Base-by-base conservation (phyloP, 1,140 invertebrate species). In the Trichomalopsis sarcophagae region DNA sequence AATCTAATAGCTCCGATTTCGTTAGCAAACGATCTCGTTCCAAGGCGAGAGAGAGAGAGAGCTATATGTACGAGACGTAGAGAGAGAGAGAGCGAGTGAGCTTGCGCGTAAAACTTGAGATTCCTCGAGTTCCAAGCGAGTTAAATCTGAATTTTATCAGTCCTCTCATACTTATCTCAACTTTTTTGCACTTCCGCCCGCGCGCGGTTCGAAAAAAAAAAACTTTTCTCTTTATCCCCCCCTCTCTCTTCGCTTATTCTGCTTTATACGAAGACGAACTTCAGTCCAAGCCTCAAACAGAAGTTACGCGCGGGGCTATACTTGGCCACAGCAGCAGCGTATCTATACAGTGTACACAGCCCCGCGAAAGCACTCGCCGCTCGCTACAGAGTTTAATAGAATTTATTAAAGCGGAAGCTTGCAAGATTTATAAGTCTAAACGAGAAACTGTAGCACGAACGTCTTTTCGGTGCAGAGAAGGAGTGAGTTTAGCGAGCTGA, bases 101-200 rank as follows among this genome's bases (percentile, higher is more conserved):
- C 33, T 36, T 36, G 33, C 40, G 40, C 7, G 40, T 62, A n/a
- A 62, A 62, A 62, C 55, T 62, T n/a, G 17, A 62, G 21, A 62
- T 62, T 62, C 55, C 21, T 62, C 55, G 2, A 62, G 55, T 62
- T 62, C 55, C 55, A 62, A 62, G 17, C 55, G 55, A 62, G 55
- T 62, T 62, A n/a, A 62, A 62, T 62, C 55, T 62, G 55, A 62
- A 62, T 62, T 62, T 62, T 62, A 62, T 62, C 55, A 62, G 55
- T 62, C 55, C 17, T n/a, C 55, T 62, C 21, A 62, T 62, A 62
- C 55, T 62, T 62, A 62, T 62, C 55, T 62, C 17, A 62, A 62
- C 55, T 62, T 62, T 62, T 21, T 62, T 62, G 55, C 55, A 36
- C 33, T 36, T 36, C 6, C 47, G 47, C 47, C 13, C 14, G 13